Evolutionary conservation across 2,888 invertebrate species (phyloP).

Genomic region (Pogonocherus hispidulus): DNA sequence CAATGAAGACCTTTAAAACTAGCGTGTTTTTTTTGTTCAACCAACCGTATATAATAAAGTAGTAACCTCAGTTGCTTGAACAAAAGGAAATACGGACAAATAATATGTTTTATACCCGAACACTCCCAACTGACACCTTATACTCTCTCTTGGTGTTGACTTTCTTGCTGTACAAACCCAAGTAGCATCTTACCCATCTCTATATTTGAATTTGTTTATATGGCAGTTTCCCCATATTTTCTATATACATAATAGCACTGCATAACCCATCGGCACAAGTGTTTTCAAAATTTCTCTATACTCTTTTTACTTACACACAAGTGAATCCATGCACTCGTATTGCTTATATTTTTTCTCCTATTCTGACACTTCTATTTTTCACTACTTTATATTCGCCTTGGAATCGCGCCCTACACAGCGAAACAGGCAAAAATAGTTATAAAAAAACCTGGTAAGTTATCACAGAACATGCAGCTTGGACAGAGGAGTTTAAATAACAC

Average conservation of each 20-base stretch:
- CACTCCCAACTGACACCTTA: conserved; percentile 24
- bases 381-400: conserved; percentile 70
- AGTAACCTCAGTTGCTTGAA: conserved; percentile 43
- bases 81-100: conserved; percentile 52
- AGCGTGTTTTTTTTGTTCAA: conserved; percentile 42
- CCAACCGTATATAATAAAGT: conserved; percentile 23
- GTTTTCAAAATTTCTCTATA: conserved; percentile 39
- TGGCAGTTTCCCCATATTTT: conserved; percentile 48
- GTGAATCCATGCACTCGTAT: conserved; percentile 67
- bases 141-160: conserved; percentile 41
- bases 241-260: conserved; percentile 60
- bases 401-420: conserved; percentile 70
- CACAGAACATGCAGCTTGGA: conserved; percentile 69
- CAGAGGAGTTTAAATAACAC: conserved; percentile 63
- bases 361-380: conserved; percentile 72
- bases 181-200: conserved; percentile 64
- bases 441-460: conserved; percentile 71
- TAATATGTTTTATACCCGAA: conserved; percentile 50
- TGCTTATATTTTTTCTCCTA: conserved; percentile 69
- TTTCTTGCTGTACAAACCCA: conserved; percentile 57
- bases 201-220: conserved; percentile 47
- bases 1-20: conserved; percentile 36
- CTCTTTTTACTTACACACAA: conserved; percentile 54
- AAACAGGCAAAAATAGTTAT: conserved; percentile 70
- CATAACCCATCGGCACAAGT: conserved; percentile 65